A percentile compares a stretch with the other conserved stretches of the same genome.
Conservation (phyloP, 2,888 invertebrate genomes). For the Invenusta paracnida region DNA sequence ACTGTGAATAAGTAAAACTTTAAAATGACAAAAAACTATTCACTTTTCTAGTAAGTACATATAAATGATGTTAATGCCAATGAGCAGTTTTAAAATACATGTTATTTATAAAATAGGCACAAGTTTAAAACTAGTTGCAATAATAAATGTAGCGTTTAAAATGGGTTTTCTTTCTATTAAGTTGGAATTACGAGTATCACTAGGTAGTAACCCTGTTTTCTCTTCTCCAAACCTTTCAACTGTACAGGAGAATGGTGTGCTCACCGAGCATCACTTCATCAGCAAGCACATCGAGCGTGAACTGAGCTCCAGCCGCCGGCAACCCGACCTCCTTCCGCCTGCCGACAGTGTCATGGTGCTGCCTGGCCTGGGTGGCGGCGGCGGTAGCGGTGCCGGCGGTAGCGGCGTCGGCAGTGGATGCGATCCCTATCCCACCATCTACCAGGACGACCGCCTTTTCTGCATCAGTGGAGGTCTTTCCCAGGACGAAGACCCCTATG, state of each 20-base stretch:
- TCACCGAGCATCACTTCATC: slow-evolving; percentile 25
- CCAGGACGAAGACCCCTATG: slow-evolving; percentile 35
- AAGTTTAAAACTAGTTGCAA: too few species aligned
- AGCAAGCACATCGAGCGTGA: slow-evolving; percentile 31
- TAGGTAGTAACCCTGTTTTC: too few species aligned
- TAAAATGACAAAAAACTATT: too few species aligned
- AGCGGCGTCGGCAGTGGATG: neutral
- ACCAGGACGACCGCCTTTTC: slow-evolving; percentile 17
- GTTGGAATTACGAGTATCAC: too few species aligned
- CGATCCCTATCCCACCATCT: neutral
- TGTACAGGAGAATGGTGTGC: neutral
- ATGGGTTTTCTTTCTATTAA: too few species aligned
- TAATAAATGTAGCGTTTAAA: too few species aligned
- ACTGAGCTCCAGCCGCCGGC: slow-evolving; percentile 18
- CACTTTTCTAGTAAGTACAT: too few species aligned
- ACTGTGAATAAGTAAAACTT: too few species aligned
- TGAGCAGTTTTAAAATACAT: too few species aligned
- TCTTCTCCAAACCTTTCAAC: too few species aligned
- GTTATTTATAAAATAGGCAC: too few species aligned
- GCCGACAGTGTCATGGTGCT: slow-evolving; percentile 18
- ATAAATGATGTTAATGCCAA: too few species aligned
- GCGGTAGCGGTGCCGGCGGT: neutral
- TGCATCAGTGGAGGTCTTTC: neutral
- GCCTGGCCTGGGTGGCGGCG: neutral
- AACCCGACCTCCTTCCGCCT: slow-evolving; percentile 21